phyloP scores from a whole-genome alignment of 2,113 vertebrate genomes.

The Monopterus albus region DNA sequence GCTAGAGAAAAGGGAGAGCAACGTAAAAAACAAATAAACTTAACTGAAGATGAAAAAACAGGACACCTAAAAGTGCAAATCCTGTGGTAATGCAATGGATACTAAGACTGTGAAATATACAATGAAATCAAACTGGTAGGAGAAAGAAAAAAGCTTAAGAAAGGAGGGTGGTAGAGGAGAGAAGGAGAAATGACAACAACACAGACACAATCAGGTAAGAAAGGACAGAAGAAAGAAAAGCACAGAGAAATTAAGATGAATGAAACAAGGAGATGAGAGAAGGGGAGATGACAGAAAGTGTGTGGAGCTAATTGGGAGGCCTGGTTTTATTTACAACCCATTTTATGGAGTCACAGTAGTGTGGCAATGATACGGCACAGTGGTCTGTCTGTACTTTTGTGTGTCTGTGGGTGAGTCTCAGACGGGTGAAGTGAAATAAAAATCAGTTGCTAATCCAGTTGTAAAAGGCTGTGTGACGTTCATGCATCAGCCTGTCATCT shows the following conservation, averaged over 20 bases:
- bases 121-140: constrained; percentile 14
- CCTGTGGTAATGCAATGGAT: constrained; percentile 8
- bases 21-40: constrained; percentile 10
- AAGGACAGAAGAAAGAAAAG: neutral
- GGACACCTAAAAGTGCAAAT: constrained; percentile 13
- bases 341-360: constrained; percentile 77
- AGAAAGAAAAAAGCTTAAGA: neutral
- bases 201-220: constrained; percentile 1
- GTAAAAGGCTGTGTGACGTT: constrained; percentile 34
- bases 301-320: constrained; percentile 68
- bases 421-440: constrained; percentile 52
- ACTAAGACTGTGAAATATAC: constrained; percentile 1
- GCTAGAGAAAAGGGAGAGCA: neutral
- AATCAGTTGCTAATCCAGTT: constrained; percentile 44
- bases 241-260: neutral
- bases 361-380: constrained; percentile 63
- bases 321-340: constrained; percentile 65
- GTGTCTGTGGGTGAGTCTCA: constrained; percentile 39
- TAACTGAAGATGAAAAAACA: too few species aligned
- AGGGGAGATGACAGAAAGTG: constrained; percentile 69
- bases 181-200: neutral
- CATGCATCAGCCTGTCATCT: constrained; percentile 35
- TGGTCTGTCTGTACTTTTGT: constrained; percentile 40
- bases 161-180: neutral
- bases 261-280: constrained; percentile 7